Percentiles rank a stretch among this genome's conserved stretches.
Evolutionary conservation across 2,113 vertebrate species (phyloP).

Genomic region (Pyrgilauda ruficollis): DNA sequence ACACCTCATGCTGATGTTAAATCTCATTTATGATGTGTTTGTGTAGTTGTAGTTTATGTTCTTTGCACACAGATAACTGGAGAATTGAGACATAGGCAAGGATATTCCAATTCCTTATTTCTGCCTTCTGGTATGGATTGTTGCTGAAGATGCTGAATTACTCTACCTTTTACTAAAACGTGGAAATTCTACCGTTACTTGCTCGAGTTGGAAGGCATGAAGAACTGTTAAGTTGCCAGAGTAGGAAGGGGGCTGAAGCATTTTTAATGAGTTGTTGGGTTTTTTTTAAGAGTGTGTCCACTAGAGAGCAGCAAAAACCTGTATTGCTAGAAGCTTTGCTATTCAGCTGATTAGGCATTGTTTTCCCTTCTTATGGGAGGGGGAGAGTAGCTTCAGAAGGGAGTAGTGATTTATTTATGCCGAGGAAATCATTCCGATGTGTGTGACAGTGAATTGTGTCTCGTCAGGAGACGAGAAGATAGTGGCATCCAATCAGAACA

Average conservation of each 20-base stretch:
- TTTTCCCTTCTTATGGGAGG: neutral
- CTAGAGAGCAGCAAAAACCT: constrained; percentile 33
- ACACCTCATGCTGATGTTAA: neutral
- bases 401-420: neutral
- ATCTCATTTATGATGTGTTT: neutral
- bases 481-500: neutral
- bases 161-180: neutral
- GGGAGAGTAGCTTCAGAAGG: neutral
- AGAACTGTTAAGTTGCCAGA: neutral
- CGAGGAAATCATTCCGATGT: fast-evolving
- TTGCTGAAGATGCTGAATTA: neutral
- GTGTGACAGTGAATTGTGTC: neutral
- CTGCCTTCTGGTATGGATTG: neutral
- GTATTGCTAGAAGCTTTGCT: neutral
- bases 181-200: neutral
- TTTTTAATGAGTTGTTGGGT: neutral
- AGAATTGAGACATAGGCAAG: neutral
- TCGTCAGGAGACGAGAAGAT: neutral
- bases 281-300: neutral
- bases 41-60: neutral
- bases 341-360: neutral
- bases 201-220: neutral
- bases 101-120: fast-evolving
- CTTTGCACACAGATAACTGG: neutral
- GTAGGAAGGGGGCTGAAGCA: neutral